Conservation (phyloP, 2,888 invertebrate species). For the Subacronicta megacephala region DNA sequence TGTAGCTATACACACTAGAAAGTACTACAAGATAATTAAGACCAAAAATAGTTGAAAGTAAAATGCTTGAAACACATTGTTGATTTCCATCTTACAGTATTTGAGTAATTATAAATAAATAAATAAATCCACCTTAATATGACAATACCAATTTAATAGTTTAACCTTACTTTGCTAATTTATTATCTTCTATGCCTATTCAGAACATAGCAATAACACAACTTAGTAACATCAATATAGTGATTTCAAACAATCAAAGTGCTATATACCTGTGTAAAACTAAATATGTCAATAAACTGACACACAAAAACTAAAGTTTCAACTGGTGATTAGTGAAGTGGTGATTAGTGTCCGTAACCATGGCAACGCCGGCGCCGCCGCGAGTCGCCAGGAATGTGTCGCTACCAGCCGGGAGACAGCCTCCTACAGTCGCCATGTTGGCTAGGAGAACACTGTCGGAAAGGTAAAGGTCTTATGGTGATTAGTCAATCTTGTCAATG, state of each 20-base stretch:
- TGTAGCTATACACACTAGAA: too few species aligned
- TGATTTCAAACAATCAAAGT: slow-evolving; percentile 9
- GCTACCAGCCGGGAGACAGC: slow-evolving; percentile 84
- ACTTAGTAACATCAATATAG: slow-evolving; percentile 10
- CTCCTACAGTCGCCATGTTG: slow-evolving; percentile 77
- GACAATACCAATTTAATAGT: too few species aligned
- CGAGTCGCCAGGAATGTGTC: slow-evolving; percentile 85
- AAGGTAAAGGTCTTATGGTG: slow-evolving; percentile 70
- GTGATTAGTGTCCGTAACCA: slow-evolving; percentile 49
- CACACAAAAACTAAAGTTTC: slow-evolving; percentile 21
- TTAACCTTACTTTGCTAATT: too few species aligned
- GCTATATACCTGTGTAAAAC: not conserved
- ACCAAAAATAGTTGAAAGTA: too few species aligned
- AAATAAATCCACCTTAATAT: too few species aligned
- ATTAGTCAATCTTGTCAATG: too few species aligned
- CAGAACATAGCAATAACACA: slow-evolving; percentile 10
- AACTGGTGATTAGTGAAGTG: slow-evolving; percentile 17
- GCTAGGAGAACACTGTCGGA: slow-evolving; percentile 83
- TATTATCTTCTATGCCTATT: slow-evolving; percentile 20
- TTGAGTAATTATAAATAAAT: too few species aligned
- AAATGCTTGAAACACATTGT: too few species aligned
- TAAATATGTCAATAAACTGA: slow-evolving; percentile 31
- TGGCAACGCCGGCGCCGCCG: slow-evolving; percentile 80
- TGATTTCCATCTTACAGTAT: too few species aligned
- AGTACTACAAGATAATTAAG: too few species aligned